Evolutionary conservation across 1,140 invertebrate species (phyloP).

Genomic region (Agrypnia vestita): DNA sequence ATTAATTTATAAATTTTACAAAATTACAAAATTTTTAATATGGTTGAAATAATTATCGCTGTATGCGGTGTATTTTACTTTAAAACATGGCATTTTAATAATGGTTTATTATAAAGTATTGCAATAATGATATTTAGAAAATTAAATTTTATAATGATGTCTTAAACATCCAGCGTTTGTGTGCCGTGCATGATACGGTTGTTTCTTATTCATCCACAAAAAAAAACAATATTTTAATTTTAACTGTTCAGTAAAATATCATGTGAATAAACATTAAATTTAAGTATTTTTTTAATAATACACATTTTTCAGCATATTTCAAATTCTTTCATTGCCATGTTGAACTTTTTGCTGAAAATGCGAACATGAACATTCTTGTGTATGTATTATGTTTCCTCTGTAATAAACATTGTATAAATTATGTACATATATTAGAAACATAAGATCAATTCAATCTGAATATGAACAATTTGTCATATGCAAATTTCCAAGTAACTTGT

Average conservation of each 20-base stretch:
- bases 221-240: not conserved
- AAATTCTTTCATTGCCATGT: not conserved
- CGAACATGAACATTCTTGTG: not conserved
- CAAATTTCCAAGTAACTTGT: constrained; percentile 18
- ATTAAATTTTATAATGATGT: too few species aligned
- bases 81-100: too few species aligned
- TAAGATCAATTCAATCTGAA: constrained; percentile 25
- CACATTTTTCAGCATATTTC: too few species aligned
- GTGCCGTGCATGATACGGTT: not conserved
- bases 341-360: not conserved
- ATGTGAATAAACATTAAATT: not conserved
- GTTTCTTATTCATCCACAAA: not conserved
- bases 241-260: not conserved
- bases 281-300: too few species aligned
- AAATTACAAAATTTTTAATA: too few species aligned
- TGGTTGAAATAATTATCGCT: too few species aligned
- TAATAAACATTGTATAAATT: not conserved
- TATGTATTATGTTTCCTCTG: not conserved
- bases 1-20: too few species aligned
- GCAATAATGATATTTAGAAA: too few species aligned
- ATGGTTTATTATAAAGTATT: too few species aligned
- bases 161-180: too few species aligned
- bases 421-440: not conserved
- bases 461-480: not conserved
- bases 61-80: too few species aligned